Percentiles rank a stretch among this genome's conserved stretches.
Conservation (phyloP, 92 coral and sea anemone genomes). For the Phenganax marumi region DNA sequence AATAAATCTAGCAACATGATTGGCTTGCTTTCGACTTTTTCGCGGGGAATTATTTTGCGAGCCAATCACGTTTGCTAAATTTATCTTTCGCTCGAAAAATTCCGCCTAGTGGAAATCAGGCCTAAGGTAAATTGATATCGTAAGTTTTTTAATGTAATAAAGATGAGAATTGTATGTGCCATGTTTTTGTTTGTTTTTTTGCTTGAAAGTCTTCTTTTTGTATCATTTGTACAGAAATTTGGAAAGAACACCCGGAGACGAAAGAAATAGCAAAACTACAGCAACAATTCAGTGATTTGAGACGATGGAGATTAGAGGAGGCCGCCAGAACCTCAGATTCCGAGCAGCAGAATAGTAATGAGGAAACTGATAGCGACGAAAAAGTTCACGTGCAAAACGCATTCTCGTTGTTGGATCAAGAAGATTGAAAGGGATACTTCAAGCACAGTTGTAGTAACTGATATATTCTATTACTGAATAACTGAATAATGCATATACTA, state of each 20-base stretch:
- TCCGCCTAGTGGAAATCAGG: too few species aligned
- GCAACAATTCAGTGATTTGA: constrained; percentile 51
- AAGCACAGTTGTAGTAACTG: not conserved
- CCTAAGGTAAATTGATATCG: too few species aligned
- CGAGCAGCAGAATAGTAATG: constrained; percentile 61
- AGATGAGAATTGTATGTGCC: too few species aligned
- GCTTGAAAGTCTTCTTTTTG: not conserved
- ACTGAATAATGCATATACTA: not conserved
- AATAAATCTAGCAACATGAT: too few species aligned
- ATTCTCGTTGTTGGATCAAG: constrained; percentile 77
- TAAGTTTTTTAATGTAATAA: too few species aligned
- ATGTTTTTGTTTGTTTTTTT: too few species aligned
- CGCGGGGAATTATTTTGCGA: too few species aligned
- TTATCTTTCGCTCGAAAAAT: too few species aligned
- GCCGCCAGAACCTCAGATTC: constrained; percentile 52
- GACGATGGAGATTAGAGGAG: constrained; percentile 48
- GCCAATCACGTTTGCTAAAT: too few species aligned
- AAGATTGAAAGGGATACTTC: constrained; percentile 26
- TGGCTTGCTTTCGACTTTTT: too few species aligned
- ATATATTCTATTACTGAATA: not conserved
- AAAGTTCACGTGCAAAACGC: constrained; percentile 63
- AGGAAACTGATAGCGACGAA: constrained; percentile 58
- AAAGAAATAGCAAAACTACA: constrained; percentile 65
- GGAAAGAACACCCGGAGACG: constrained; percentile 81
- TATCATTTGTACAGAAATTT: constrained; percentile 52